A percentile compares a stretch with the other conserved stretches of the same genome.
These are phyloP conservation scores for Notamacropus eugenii DNA, from an alignment of 2,797 vertebrate species.

Conservation along the genomic window DNA sequence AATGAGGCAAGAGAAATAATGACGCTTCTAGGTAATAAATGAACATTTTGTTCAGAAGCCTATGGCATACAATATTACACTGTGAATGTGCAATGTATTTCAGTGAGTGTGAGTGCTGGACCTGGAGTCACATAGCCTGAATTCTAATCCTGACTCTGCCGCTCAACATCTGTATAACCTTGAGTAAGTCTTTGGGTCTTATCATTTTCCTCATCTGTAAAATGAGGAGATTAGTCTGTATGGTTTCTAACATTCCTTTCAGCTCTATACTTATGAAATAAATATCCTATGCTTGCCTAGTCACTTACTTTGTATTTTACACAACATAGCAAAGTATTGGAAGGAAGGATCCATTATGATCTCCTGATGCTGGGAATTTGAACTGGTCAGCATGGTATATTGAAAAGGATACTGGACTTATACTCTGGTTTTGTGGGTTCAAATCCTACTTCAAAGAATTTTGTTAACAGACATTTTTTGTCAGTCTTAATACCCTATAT, in stretches of 20 bases:
- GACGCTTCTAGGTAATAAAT: not conserved
- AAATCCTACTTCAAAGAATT: not conserved
- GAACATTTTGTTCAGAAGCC: not conserved
- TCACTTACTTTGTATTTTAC: not conserved
- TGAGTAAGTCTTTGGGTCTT: not conserved
- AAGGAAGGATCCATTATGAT: not conserved
- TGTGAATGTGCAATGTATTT: not conserved
- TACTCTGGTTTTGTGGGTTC: not conserved
- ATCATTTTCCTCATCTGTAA: not conserved
- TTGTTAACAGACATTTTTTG: not conserved
- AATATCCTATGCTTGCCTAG: not conserved
- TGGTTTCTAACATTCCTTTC: not conserved
- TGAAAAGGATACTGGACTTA: not conserved
- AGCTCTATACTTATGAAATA: not conserved
- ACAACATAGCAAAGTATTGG: not conserved
- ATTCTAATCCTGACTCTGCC: not conserved
- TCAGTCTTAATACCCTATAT: not conserved
- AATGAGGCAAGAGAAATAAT: not conserved
- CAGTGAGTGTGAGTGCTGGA: not conserved
- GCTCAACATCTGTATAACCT: not conserved
- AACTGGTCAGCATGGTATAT: not conserved
- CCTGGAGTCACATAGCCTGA: not conserved
- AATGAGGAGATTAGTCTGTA: not conserved
- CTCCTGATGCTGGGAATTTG: not conserved
- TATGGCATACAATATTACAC: not conserved